Base-by-base conservation (phyloP, 1,140 invertebrate species). In the Colletes latitarsis region DNA sequence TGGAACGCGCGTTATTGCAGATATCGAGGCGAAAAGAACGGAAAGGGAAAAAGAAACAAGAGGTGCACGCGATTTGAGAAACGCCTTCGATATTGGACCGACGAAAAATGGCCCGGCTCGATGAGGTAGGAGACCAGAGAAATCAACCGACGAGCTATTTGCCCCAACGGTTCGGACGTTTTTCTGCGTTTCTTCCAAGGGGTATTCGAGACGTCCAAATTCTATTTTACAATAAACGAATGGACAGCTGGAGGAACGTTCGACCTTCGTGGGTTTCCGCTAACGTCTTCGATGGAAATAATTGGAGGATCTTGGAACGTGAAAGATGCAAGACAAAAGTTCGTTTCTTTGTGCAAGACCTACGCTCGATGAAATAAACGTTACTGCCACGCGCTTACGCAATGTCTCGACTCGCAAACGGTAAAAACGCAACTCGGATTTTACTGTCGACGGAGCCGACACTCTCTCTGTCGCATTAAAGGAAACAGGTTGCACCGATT, bases 1-100 rank as follows among this genome's bases (percentile, higher is more conserved):
- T 53, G 52, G 64, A 58, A 78, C 60, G 55, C 14, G 53, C n/a
- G 75, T 78, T 77, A 82, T 82, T 82, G 64, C 52, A 64, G 77
- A 80, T 66, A 63, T 19, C 46, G 1, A 52, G 14, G 3, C 30
- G 49, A 70, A 58, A 14, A 19, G 46, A n/a, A 15, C 1, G 10
- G 17, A 55, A 21, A 43, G 5, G 53, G 15, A 46, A 19, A 30
- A 30, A 53, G 39, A 46, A 46, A 43, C 4, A n/a, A 15, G 17
- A 4, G 64, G 41, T 17, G 21, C 68, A 30, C 49, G 71, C 41
- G 62, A 74, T 81, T 63, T 8, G 49, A 71, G 73, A 46, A 70
- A 69, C 69, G 62, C 46, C 67, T 41, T 49, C 52, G 60, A 82
- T 82, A 72, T 78, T 72, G 68, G 72, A 63, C n/a, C 43, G 17